Conservation (phyloP, 2,888 invertebrate genomes). For the Phaedon cochleariae region DNA sequence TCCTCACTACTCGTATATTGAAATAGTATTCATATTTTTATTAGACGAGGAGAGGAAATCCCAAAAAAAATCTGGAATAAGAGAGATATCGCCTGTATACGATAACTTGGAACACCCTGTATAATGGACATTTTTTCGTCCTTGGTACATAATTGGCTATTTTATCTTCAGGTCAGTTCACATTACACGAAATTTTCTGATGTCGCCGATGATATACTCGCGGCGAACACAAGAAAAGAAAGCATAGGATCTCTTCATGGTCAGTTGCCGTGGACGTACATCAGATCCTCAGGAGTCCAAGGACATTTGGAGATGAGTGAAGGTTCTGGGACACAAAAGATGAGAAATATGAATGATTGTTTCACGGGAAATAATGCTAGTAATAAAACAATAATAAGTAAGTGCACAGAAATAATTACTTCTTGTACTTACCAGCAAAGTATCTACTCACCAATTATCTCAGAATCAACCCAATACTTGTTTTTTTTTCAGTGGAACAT, state of each 20-base stretch:
- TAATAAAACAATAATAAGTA: background rate
- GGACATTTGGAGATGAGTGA: background rate
- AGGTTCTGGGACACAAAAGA: background rate
- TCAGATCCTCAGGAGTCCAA: background rate
- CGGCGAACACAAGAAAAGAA: constrained; percentile 6
- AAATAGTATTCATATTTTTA: too few species aligned
- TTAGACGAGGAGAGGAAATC: too few species aligned
- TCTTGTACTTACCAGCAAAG: too few species aligned
- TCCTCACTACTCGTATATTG: too few species aligned
- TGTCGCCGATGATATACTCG: constrained; percentile 32
- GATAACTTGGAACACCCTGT: too few species aligned
- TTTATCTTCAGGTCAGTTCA: constrained; percentile 17
- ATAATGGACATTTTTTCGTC: too few species aligned
- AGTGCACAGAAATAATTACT: background rate
- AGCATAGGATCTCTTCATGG: constrained; percentile 30
- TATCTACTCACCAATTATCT: too few species aligned
- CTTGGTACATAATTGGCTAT: too few species aligned
- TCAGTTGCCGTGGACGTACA: constrained; percentile 47
- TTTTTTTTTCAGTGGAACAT: too few species aligned
- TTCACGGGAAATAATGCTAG: background rate
- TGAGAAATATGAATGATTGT: background rate
- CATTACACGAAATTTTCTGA: constrained; percentile 40
- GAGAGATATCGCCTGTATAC: too few species aligned
- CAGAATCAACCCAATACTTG: too few species aligned
- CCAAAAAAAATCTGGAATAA: too few species aligned